Evolutionary conservation across 2,113 vertebrate species (phyloP), one percentile per base, ranked within the genome.

Genomic region (Trogon surrucura): DNA sequence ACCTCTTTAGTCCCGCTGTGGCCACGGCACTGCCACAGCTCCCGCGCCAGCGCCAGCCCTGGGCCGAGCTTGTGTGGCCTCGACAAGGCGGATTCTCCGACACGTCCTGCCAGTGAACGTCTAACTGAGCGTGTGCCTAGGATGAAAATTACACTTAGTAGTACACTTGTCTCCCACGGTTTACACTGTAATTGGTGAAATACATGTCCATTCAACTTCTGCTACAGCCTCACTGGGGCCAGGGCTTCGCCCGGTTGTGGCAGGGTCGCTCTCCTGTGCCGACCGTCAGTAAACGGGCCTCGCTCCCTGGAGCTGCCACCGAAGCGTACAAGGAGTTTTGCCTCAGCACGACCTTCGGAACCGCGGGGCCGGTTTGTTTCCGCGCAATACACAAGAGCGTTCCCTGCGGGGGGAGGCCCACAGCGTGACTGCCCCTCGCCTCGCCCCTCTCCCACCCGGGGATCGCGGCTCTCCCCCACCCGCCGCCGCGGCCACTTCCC

Each of bases 141-240:
- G 41, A n/a, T 58, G 71, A 41, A 65, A 80, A 25, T 16, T 16
- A 14, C 25, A 41, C n/a, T 60, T 34, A 50, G 29, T 19, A 27
- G 7, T 2, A n/a, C 16, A 41, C 30, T n/a, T 18, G 38, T 65
- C 50, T 69, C 48, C 48, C 29, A 6, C 3, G 11, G 11, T 74
- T 66, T 62, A 17, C 67, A 53, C 0, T 53, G 14, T 29, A 41
- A 29, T 0, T 9, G 18, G 13, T 19, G 23, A 58, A 38, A 57
- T 4, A 3, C 4, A 8, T 36, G 36, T 50, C 50, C 38, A 16
- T 6, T 18, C 30, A 13, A 2, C 5, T 27, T 51, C 29, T 44
- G 34, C 65, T 21, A 0, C 27, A 5, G 0, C 19, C 19, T n/a
- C 61, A 0, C 4, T 0, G 2, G 61, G 78, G 11, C 19, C 73